These are phyloP conservation scores for Flabesymbios commensalis DNA, from an alignment of 2,888 invertebrate genomes.

Conservation along the genomic window DNA sequence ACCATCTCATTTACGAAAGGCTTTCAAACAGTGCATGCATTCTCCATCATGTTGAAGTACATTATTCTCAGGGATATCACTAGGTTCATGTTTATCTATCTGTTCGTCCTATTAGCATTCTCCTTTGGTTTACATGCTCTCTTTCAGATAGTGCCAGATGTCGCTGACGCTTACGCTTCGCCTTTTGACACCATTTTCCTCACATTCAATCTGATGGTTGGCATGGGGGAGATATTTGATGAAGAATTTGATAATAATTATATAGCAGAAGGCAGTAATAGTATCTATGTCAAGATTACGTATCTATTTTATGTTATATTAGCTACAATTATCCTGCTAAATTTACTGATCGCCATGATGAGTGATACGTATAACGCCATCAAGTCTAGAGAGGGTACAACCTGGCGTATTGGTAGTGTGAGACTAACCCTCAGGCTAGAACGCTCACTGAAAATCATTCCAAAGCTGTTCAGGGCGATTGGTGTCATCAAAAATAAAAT, in stretches of 20 bases:
- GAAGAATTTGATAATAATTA: conserved; percentile 40
- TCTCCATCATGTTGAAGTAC: conserved; percentile 53
- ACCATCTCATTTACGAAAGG: conserved; percentile 56
- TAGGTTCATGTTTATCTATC: conserved; percentile 52
- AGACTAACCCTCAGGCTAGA: conserved; percentile 44
- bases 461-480: conserved; percentile 8
- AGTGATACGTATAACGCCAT: conserved; percentile 45
- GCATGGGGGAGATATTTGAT: conserved; percentile 49
- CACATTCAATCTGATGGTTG: conserved; percentile 57
- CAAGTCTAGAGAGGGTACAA: conserved; percentile 42
- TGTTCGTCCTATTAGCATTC: conserved; percentile 55
- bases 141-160: conserved; percentile 41
- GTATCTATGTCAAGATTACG: conserved; percentile 39
- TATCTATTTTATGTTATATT: conserved; percentile 54
- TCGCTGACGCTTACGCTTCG: conserved; percentile 37
- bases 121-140: conserved; percentile 51
- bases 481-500: conserved; percentile 15
- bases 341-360: conserved; percentile 45
- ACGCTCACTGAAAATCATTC: conserved; percentile 20
- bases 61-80: conserved; percentile 55
- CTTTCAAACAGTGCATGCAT: conserved; percentile 53
- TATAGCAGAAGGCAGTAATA: conserved; percentile 32
- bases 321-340: conserved; percentile 39
- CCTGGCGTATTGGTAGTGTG: conserved; percentile 55
- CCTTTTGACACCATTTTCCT: conserved; percentile 48